These are phyloP conservation scores for Tinea pellionella DNA, from an alignment of 2,888 invertebrate genomes.

Conservation along the genomic window DNA sequence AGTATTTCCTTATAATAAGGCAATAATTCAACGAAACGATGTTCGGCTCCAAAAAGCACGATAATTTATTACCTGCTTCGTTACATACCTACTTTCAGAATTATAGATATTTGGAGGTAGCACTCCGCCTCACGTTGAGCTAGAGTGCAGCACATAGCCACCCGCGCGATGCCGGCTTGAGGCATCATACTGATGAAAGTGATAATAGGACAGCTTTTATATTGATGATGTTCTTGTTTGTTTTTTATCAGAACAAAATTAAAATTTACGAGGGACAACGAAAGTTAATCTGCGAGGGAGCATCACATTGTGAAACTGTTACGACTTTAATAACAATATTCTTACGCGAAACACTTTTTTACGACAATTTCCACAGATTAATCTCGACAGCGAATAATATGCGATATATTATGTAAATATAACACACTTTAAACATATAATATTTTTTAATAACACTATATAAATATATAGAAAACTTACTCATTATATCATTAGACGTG, in stretches of 20 bases:
- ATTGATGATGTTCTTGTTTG: too few species aligned
- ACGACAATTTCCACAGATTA: neutral
- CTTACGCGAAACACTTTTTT: neutral
- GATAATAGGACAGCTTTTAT: too few species aligned
- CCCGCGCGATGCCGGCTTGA: too few species aligned
- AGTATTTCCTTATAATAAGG: neutral
- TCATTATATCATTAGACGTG: constrained; percentile 55
- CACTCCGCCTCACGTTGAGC: too few species aligned
- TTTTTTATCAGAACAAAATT: neutral
- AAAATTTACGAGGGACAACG: neutral
- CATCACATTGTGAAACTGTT: neutral
- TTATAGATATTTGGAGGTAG: too few species aligned
- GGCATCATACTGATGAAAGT: too few species aligned
- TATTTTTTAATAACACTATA: too few species aligned
- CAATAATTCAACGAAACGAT: neutral
- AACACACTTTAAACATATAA: too few species aligned
- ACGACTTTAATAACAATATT: neutral
- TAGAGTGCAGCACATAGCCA: too few species aligned
- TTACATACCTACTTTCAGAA: too few species aligned
- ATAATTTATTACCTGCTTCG: neutral
- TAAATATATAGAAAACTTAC: constrained; percentile 41
- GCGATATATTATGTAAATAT: too few species aligned
- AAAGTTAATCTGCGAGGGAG: neutral
- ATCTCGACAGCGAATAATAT: neutral
- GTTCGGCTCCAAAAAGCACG: neutral